Base-by-base conservation (phyloP, 2,113 vertebrate genomes). In the Percina caprodes region DNA sequence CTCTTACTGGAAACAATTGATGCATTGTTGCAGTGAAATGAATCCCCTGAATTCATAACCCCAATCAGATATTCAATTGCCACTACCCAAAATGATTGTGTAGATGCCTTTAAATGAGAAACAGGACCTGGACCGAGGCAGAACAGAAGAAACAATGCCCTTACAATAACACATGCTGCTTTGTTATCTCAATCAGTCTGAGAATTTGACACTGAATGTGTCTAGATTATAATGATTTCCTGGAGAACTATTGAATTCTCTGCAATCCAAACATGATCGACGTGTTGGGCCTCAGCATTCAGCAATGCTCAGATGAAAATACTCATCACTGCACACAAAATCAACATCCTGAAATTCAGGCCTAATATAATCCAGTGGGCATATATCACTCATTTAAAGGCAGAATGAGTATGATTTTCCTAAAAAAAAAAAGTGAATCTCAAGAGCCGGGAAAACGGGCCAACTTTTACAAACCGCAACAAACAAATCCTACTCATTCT, bases 1-100 rank as follows among this genome's bases (percentile, higher is more conserved):
- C 92, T 90, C 94, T 96, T 96, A 95, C 95, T 96, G 96, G 94
- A 96, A 97, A 96, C 91, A 94, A 96, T 95, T 95, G 93, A 96
- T 96, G 93, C 90, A 94, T 96, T 96, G 94, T 95, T 95, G 95
- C 94, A 95, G 94, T 95, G 96, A 97, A 97, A 97, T 97, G 94
- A 97, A 97, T 96, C 95, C 94, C 94, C 90, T 88, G 88, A 96
- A 96, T 96, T 97, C 96, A 96, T 97, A 97, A 97, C 91, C 91
- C 92, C 93, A 96, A 95, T 96, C 93, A 96, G 94, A 96, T 96
- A 94, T 96, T 94, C 94, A 95, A 93, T 97, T 96, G 95, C 93
- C 93, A 93, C 79, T 89, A 92, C 91, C 92, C 86, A 86, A 95
- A 95, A 96, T 95, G 94, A 96, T 96, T 96, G 96, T 87, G 89